Conservation (phyloP, 2,113 vertebrate genomes). For the Ictalurus furcatus region DNA sequence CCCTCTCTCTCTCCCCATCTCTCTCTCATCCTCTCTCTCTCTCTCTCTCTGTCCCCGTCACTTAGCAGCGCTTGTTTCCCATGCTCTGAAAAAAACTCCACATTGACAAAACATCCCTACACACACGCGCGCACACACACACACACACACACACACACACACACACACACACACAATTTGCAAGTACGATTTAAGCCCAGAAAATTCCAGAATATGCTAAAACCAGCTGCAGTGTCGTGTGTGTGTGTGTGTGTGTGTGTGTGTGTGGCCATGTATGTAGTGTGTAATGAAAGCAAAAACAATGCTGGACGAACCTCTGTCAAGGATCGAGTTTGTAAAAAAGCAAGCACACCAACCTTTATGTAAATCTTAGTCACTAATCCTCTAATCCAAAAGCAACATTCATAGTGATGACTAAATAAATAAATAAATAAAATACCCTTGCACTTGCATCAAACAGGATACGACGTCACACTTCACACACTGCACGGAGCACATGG, state of each 20-base stretch:
- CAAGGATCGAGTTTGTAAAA: not conserved
- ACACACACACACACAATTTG: not conserved
- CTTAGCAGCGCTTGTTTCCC: conserved; percentile 34
- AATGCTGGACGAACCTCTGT: not conserved
- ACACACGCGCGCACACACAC: conserved; percentile 12
- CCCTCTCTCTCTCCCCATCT: not conserved
- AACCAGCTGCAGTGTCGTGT: conserved; percentile 1
- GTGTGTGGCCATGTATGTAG: not conserved
- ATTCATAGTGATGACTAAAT: not conserved
- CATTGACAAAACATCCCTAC: conserved; percentile 18
- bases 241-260: not conserved
- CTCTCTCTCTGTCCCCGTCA: not conserved
- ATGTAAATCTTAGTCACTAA: not conserved
- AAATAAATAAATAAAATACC: not conserved
- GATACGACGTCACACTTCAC: not conserved
- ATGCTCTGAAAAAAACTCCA: conserved; percentile 36
- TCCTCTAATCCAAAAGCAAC: not conserved
- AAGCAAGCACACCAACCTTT: not conserved
- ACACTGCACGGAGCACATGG: conserved; percentile 25
- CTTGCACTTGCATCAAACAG: conserved; percentile 8
- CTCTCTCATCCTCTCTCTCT: not conserved
- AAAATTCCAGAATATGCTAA: conserved; percentile 25
- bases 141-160: conserved; percentile 24
- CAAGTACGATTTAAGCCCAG: conserved; percentile 13
- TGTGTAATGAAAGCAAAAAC: not conserved